phyloP scores from a whole-genome alignment of 2,797 vertebrate species.

The Propithecus perrieri region DNA sequence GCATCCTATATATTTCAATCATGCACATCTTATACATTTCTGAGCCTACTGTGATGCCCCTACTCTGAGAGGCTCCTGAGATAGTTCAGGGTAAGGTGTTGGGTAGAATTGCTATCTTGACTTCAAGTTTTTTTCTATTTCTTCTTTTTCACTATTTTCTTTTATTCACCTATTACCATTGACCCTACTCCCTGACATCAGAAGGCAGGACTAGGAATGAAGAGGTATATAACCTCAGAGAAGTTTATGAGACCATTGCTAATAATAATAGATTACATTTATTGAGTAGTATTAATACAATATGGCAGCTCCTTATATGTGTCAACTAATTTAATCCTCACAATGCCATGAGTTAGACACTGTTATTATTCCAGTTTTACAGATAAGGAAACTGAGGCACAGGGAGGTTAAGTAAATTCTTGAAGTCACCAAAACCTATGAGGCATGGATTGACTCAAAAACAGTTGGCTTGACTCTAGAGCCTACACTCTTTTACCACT shows the following conservation, averaged over 20 bases:
- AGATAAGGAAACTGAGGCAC: not conserved
- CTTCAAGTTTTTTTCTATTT: slow-evolving; percentile 10
- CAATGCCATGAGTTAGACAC: not conserved
- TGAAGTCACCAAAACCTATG: not conserved
- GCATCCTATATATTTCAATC: not conserved
- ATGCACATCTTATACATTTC: not conserved
- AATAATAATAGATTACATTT: slow-evolving; percentile 6
- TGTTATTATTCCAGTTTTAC: not conserved
- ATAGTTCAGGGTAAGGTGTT: not conserved
- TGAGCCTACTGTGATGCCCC: not conserved
- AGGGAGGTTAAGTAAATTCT: not conserved
- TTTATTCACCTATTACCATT: not conserved
- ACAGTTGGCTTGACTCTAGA: not conserved
- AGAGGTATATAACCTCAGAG: not conserved
- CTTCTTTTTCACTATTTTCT: not conserved
- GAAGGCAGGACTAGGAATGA: not conserved
- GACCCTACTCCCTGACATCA: not conserved
- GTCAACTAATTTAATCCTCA: slow-evolving; percentile 15
- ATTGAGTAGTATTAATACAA: not conserved
- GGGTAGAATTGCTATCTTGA: not conserved
- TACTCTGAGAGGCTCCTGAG: not conserved
- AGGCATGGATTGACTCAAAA: not conserved
- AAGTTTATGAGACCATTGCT: not conserved
- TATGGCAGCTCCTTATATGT: not conserved
- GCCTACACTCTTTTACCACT: not conserved